These are phyloP conservation scores for Psittacula derbiana DNA, from an alignment of 2,797 vertebrate species.

Conservation along the genomic window DNA sequence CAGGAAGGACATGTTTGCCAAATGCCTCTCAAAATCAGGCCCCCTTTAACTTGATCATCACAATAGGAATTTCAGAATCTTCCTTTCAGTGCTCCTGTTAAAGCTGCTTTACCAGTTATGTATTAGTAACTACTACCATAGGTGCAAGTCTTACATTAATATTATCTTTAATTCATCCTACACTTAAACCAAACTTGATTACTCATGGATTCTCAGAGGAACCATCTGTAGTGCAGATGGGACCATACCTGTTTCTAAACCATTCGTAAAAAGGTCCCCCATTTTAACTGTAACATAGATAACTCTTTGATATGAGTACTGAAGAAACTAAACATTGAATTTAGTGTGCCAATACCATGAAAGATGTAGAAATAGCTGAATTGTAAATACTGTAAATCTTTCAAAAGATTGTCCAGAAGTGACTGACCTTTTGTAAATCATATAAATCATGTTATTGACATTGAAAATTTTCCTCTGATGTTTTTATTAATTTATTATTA, in stretches of 20 bases:
- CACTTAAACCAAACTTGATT: not conserved
- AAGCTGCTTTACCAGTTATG: not conserved
- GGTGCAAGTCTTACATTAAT: not conserved
- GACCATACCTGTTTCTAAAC: not conserved
- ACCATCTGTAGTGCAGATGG: not conserved
- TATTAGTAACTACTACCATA: not conserved
- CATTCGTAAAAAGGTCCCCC: not conserved
- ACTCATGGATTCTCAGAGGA: not conserved
- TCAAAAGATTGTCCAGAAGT: not conserved
- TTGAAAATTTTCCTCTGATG: constrained; percentile 67
- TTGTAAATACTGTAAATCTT: not conserved
- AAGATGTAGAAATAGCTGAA: not conserved
- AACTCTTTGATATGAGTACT: not conserved
- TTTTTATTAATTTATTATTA: too few relatives aligned
- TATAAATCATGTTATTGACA: constrained; percentile 5
- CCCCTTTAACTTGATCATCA: not conserved
- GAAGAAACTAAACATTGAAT: not conserved
- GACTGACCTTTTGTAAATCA: constrained; percentile 36
- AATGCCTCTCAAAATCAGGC: not conserved
- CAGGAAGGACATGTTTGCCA: not conserved
- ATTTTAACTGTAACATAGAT: not conserved
- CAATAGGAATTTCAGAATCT: not conserved
- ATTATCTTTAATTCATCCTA: not conserved
- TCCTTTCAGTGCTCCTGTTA: not conserved
- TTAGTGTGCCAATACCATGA: not conserved